Base-by-base conservation (phyloP, 2,113 vertebrate genomes). In the Anguilla rostrata region DNA sequence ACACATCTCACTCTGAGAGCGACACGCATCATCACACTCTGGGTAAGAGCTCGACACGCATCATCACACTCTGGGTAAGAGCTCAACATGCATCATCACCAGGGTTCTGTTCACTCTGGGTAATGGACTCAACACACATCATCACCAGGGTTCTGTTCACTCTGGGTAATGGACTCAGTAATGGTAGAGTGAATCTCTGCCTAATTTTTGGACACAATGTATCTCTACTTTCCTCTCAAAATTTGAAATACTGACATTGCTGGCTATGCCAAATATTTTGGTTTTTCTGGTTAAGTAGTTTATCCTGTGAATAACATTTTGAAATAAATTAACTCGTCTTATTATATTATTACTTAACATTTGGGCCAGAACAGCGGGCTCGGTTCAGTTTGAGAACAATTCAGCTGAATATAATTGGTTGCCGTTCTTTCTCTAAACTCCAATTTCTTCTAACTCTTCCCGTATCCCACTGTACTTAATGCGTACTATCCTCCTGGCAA, bases 31-130 rank as follows among this genome's bases (percentile, higher is more conserved):
- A 34, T 34, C 34, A 34, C 34, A 34, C 34, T 34, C 34, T 34
- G 34, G 34, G 34, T 34, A 0, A 34, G 34, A 34, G 34, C 34
- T 34, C 34, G 1, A 34, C 34, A 34, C 18, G 11, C 26, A 83
- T 82, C 46, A 88, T 86, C 89, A 90, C 60, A 63, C 14, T 34
- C 34, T 34, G 34, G 34, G 34, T 34, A 46, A 4, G 43, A 46
- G 43, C 8, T 6, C 1, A 2, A 46, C 43, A 46, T 2, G 3
- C 43, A 46, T 46, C 5, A 2, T 46, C 43, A 46, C 43, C 43
- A 43, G 43, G 43, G 43, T 43, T 7, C 7, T 43, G 3, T 43
- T 43, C 43, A 46, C 43, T 46, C 43, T 46, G 43, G 4, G 43
- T 6, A 75, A 12, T 34, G 1, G 12, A n/a, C 8, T 22, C 26